Conservation (phyloP, 2,113 vertebrate species). For the Leucopsar rothschildi region DNA sequence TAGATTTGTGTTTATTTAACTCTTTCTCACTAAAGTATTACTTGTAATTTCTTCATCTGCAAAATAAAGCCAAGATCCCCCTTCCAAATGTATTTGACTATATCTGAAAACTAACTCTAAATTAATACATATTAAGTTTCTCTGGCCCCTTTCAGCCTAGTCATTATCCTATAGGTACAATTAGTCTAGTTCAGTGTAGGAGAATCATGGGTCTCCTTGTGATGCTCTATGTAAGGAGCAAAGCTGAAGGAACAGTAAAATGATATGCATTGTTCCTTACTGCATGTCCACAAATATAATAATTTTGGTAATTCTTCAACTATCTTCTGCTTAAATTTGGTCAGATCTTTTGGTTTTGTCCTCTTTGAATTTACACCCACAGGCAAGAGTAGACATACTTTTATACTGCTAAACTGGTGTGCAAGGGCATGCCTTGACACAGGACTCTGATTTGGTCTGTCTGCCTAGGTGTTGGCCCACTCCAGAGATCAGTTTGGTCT, state of each 20-base stretch:
- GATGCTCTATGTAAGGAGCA: not conserved
- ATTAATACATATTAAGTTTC: not conserved
- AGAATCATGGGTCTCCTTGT: not conserved
- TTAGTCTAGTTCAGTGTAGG: accelerated
- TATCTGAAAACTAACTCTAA: not conserved
- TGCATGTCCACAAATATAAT: not conserved
- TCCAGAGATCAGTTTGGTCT: not conserved
- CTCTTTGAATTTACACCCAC: not conserved
- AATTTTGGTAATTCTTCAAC: not conserved
- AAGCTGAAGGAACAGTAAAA: not conserved
- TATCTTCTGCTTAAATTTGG: not conserved
- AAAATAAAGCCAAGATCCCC: not conserved
- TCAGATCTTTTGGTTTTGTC: not conserved
- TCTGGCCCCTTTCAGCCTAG: not conserved
- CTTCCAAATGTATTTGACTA: not conserved
- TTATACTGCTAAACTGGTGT: not conserved
- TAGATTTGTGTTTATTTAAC: not conserved
- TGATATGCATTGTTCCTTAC: not conserved
- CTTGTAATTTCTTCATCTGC: not conserved
- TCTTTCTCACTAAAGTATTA: not conserved
- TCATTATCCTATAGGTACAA: not conserved
- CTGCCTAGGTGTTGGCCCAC: not conserved
- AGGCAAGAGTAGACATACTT: not conserved
- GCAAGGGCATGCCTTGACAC: not conserved
- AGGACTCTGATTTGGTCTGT: not conserved